A percentile compares a stretch with the other conserved stretches of the same genome.
Evolutionary conservation across 2,113 vertebrate species (phyloP).

Genomic region (Butorides virescens): DNA sequence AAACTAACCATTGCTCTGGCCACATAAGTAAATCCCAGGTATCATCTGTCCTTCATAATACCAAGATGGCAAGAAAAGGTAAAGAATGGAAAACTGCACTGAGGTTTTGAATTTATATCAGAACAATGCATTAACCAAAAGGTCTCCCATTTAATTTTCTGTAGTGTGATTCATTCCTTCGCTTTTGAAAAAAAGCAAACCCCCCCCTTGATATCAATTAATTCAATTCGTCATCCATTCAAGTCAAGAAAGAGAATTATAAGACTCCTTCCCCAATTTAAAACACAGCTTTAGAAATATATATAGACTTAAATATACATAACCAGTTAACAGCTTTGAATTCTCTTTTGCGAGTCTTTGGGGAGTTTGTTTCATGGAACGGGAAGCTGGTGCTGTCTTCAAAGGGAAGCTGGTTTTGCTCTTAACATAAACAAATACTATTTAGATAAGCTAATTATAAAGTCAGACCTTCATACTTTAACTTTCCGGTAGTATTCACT

Average conservation of each 20-base stretch:
- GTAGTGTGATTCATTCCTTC: not conserved
- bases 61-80: not conserved
- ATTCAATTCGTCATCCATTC: not conserved
- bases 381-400: not conserved
- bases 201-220: fast-evolving
- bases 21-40: not conserved
- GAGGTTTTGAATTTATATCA: not conserved
- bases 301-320: not conserved
- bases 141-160: not conserved
- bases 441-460: not conserved
- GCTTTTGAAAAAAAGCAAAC: not conserved
- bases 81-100: not conserved
- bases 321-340: not conserved
- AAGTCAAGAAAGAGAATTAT: not conserved
- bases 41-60: not conserved
- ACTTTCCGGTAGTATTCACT: not conserved
- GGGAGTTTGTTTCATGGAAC: not conserved
- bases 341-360: not conserved
- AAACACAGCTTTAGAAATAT: not conserved
- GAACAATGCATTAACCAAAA: not conserved
- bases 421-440: not conserved
- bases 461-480: not conserved
- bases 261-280: not conserved
- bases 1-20: not conserved
- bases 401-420: not conserved